These are phyloP conservation scores for Centrocercus urophasianus DNA, from an alignment of 2,113 vertebrate species.

Conservation along the genomic window DNA sequence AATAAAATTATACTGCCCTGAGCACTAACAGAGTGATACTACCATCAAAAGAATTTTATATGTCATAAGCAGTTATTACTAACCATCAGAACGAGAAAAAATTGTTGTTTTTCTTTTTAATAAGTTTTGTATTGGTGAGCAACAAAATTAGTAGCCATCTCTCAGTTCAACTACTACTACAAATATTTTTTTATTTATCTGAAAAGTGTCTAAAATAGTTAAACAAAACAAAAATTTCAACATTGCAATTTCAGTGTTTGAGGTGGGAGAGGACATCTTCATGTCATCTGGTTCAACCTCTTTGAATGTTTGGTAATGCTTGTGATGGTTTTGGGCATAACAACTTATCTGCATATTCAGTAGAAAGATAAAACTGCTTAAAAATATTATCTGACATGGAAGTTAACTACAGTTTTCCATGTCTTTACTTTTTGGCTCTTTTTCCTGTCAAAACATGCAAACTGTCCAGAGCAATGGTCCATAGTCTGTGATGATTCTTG, in stretches of 20 bases:
- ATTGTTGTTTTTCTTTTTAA: not conserved
- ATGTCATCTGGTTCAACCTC: not conserved
- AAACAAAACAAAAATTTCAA: not conserved
- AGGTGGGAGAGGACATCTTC: not conserved
- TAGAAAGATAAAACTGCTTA: not conserved
- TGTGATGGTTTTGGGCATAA: accelerated
- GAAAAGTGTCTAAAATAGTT: not conserved
- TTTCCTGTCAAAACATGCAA: not conserved
- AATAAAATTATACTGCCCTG: not conserved
- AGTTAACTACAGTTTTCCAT: not conserved
- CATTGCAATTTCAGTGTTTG: not conserved
- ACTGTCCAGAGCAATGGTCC: not conserved
- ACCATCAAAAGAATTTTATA: not conserved
- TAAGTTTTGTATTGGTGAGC: not conserved
- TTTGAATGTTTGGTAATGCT: not conserved
- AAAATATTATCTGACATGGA: not conserved
- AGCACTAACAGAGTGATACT: not conserved
- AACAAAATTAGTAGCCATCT: not conserved
- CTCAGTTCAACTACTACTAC: not conserved
- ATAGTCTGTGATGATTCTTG: not conserved
- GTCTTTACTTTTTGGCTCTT: not conserved
- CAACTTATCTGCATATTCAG: not conserved
- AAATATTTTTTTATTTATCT: conserved; percentile 5
- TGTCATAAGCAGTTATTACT: not conserved
- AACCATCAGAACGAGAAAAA: not conserved